A percentile compares a stretch with the other conserved stretches of the same genome.
Conservation (phyloP, 2,113 vertebrate genomes). For the Tiliqua scincoides region DNA sequence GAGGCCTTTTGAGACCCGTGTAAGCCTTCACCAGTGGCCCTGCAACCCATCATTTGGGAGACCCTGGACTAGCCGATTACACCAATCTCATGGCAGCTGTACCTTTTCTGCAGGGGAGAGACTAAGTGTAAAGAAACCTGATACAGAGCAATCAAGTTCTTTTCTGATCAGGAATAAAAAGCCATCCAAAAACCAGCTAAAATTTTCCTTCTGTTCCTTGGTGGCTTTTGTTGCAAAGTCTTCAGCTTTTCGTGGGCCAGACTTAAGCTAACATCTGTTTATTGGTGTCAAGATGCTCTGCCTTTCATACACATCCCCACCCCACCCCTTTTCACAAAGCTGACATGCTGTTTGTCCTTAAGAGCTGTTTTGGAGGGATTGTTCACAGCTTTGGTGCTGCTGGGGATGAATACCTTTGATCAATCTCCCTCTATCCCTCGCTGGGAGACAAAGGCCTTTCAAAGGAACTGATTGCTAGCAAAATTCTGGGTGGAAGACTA, state of each 20-base stretch:
- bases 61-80: neutral
- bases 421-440: neutral
- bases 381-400: neutral
- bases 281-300: neutral
- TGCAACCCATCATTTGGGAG: too few relatives aligned
- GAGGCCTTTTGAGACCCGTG: too few relatives aligned
- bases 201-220: neutral
- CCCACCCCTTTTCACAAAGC: conserved; percentile 1
- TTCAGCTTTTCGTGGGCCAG: neutral
- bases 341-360: neutral
- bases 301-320: neutral
- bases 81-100: neutral
- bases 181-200: neutral
- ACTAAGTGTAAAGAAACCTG: neutral
- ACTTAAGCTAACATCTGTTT: neutral
- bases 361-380: neutral
- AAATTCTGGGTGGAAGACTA: neutral
- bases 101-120: neutral
- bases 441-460: conserved; percentile 13
- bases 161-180: neutral
- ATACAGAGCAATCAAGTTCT: neutral
- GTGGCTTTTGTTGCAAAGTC: neutral
- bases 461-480: conserved; percentile 24
- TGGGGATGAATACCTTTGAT: neutral
- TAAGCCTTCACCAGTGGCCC: too few relatives aligned